Evolutionary conservation across 2,113 vertebrate species (phyloP), one percentile per base, ranked within the genome.

Genomic region (Tympanuchus pallidicinctus): DNA sequence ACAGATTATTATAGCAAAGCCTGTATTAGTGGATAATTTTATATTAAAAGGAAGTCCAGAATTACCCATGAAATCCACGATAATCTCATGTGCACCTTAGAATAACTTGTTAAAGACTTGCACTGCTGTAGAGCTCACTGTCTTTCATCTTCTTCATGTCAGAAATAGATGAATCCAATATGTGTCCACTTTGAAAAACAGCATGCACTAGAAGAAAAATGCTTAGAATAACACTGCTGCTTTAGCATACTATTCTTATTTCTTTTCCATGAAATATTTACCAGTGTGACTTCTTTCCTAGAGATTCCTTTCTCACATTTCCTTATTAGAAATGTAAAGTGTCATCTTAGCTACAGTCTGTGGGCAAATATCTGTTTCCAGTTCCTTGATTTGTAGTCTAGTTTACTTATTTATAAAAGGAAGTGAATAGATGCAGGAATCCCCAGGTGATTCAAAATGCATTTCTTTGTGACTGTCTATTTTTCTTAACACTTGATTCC

Each of bases 281-380:
- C 48, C 38, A 84, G 60, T 75, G 32, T 64, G 74, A 13, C 43
- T 75, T 93, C 38, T 86, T 93, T 81, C 70, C 81, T 91, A 87
- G 47, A 32, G 54, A 89, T 10, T 42, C 13, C 13, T 86, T 67
- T 75, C 70, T 75, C 34, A 57, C 13, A 24, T 86, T 83, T 86
- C 47, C 27, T 63, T 43, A 91, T 52, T 30, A 83, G 77, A 92
- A 93, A 86, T 40, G 57, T 27, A 78, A 45, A 45, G 13, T 79
- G 59, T 28, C 16, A 63, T 65, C 81, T 90, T 57, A 79, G n/a
- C 70, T 25, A 25, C 28, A 72, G 13, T 52, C 79, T 75, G 43
- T 57, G 66, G 63, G 66, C 7, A 93, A 82, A 76, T 45, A 76
- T 17, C 65, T 86, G 47, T 78, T 94, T 92, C 72, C 3, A 16